Evolutionary conservation across 2,888 invertebrate genomes (phyloP), one percentile per base, ranked within the genome.

Genomic region (Pyrochroa serraticornis): DNA sequence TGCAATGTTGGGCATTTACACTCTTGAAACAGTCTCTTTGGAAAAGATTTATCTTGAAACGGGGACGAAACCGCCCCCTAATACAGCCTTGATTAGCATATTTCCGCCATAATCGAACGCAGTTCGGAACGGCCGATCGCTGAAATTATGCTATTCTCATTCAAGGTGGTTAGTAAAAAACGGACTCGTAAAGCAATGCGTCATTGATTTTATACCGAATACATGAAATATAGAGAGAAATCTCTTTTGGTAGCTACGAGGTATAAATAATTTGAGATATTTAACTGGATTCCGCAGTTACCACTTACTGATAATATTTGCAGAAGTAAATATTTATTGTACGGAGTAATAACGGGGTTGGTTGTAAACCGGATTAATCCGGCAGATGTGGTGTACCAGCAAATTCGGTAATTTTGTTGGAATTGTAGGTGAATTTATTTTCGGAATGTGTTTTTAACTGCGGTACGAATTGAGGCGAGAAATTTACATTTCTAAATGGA

Each of bases 121-220:
- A 51, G 35, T 35, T 50, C 38, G 44, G 44, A 53, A 58, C 48
- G 49, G 34, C 46, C 58, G 58, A 63, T 63, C 58, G 63, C 37
- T 55, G 44, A 63, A 53, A 60, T 60, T 63, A 63, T 55, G 60
- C 60, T 43, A 51, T 60, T 57, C 55, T 58, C 60, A 63, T 60
- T 63, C 63, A 63, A 60, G 63, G 63, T 63, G 63, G 60, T 63
- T 60, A 55, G 54, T 52, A 63, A 63, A 63, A 63, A 60, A 55
- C 39, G 42, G 31, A 53, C 48, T 48, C 55, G 47, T 55, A 48
- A 55, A 55, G 48, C 55, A 42, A 48, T 43, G 49, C 55, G 43
- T 55, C 55, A 55, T 55, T 55, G 55, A 49, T 55, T 55, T 39
- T 39, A 39, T 10, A 39, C 10, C 39, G 13, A 22, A 35, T 6